These are phyloP conservation scores for Alligator mississippiensis DNA, from an alignment of 2,113 vertebrate genomes.

Conservation along the genomic window DNA sequence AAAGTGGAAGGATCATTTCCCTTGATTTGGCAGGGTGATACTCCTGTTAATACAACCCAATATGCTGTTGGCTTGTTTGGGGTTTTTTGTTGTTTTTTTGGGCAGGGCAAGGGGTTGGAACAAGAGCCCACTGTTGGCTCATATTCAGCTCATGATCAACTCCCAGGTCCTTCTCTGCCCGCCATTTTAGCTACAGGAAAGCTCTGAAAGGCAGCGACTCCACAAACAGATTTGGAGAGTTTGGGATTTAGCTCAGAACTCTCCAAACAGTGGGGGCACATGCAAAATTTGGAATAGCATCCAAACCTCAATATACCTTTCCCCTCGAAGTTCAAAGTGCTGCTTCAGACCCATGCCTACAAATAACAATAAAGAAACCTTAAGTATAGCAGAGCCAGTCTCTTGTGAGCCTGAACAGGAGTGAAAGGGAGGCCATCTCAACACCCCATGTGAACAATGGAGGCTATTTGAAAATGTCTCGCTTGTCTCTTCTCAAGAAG, in stretches of 20 bases:
- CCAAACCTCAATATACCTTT: not conserved
- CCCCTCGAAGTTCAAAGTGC: not conserved
- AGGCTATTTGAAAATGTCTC: not conserved
- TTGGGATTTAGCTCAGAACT: not conserved
- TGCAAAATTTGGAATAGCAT: not conserved
- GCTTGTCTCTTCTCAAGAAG: fast-evolving
- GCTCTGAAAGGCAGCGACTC: not conserved
- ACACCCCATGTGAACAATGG: not conserved
- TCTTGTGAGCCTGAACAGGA: too few relatives aligned
- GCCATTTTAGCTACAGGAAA: not conserved
- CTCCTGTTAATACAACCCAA: too few relatives aligned
- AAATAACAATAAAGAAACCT: not conserved
- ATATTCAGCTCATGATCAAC: too few relatives aligned
- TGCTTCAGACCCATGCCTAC: not conserved
- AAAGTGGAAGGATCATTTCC: too few relatives aligned
- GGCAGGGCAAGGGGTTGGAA: too few relatives aligned
- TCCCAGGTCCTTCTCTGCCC: too few relatives aligned
- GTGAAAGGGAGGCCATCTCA: not conserved
- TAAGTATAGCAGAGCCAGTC: not conserved
- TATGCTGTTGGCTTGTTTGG: too few relatives aligned
- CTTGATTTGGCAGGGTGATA: too few relatives aligned
- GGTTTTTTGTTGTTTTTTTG: too few relatives aligned
- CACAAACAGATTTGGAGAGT: not conserved
- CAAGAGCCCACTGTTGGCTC: too few relatives aligned
- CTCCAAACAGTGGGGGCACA: not conserved